These are phyloP conservation scores for Perca schrenkii DNA, from an alignment of 2,113 vertebrate species.

Conservation along the genomic window DNA sequence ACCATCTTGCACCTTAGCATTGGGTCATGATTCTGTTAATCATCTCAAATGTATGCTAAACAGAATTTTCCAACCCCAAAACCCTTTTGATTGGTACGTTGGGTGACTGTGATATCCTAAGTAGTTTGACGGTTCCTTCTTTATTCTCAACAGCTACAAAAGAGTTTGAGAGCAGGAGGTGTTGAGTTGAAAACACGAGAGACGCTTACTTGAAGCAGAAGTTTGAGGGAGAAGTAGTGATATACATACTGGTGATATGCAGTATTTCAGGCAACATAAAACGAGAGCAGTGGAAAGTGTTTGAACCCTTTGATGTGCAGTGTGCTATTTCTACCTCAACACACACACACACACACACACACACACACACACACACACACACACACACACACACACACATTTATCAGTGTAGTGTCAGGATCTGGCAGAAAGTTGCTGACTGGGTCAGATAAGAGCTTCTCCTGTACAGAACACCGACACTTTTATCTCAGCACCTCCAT, in stretches of 20 bases:
- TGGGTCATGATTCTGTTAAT: background rate
- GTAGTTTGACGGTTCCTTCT: background rate
- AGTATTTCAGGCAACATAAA: too few species aligned
- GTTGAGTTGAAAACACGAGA: background rate
- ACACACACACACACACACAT: too few species aligned
- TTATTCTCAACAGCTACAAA: background rate
- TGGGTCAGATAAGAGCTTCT: slow-evolving; percentile 31
- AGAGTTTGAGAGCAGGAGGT: background rate
- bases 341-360: background rate
- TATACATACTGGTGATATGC: too few species aligned
- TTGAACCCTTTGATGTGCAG: background rate
- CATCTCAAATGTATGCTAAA: too few species aligned
- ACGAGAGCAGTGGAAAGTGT: too few species aligned
- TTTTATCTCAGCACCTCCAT: background rate
- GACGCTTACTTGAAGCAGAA: background rate
- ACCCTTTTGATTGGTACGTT: background rate
- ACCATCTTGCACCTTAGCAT: background rate
- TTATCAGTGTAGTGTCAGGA: slow-evolving; percentile 8
- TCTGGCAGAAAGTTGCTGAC: slow-evolving; percentile 14
- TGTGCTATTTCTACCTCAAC: background rate
- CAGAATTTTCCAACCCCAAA: too few species aligned
- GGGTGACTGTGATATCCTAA: background rate
- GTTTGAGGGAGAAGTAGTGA: background rate
- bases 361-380: background rate
- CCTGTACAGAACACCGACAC: background rate